Conservation (phyloP, 2,888 invertebrate species). For the Caenorhabditis plicata region DNA sequence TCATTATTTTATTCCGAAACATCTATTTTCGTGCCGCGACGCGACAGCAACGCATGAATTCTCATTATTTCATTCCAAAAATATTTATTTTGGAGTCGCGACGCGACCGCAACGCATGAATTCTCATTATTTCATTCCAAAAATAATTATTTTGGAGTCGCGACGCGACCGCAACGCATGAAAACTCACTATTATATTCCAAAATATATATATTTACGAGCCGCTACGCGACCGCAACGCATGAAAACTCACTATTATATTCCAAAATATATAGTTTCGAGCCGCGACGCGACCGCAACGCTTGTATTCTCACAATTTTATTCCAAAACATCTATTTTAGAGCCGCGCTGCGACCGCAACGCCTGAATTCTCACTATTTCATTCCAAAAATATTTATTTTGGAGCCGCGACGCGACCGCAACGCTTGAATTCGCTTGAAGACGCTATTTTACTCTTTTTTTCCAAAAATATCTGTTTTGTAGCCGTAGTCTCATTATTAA, state of each 20-base stretch:
- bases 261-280: background rate
- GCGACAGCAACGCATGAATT: too few relatives aligned
- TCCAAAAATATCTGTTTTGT: background rate
- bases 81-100: too few relatives aligned
- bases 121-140: background rate
- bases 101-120: too few relatives aligned
- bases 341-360: conserved; percentile 6
- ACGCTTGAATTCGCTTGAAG: too few relatives aligned
- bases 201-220: too few relatives aligned
- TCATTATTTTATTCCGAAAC: too few relatives aligned
- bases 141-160: background rate
- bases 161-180: background rate
- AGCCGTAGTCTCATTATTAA: background rate
- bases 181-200: background rate
- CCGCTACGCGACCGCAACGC: background rate
- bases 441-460: background rate
- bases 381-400: too few relatives aligned
- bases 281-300: background rate
- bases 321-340: too few relatives aligned
- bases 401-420: too few relatives aligned
- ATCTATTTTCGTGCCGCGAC: background rate
- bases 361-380: background rate
- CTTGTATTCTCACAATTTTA: background rate
- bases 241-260: background rate
- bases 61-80: too few relatives aligned